Conservation (phyloP, 1,140 invertebrate genomes). For the Drosophila equinoxialis region DNA sequence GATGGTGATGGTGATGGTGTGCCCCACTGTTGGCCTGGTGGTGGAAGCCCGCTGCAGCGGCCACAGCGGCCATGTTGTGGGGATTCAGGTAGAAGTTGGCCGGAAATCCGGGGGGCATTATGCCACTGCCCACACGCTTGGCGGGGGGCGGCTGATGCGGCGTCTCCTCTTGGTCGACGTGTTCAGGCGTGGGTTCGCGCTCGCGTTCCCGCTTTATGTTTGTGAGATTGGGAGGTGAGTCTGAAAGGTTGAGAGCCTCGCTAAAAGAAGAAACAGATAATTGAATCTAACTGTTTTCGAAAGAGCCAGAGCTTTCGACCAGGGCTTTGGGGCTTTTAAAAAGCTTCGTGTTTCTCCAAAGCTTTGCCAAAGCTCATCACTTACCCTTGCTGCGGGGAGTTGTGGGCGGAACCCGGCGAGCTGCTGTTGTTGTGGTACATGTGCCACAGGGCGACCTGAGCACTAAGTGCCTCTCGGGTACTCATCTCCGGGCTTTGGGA, state of each 20-base stretch:
- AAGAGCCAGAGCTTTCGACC: conserved; percentile 4
- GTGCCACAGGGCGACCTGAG: conserved; percentile 91
- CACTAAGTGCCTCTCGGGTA: conserved; percentile 86
- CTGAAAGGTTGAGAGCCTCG: conserved; percentile 86
- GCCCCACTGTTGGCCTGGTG: conserved; percentile 58
- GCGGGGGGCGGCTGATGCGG: conserved; percentile 84
- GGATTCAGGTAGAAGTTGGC: conserved; percentile 78
- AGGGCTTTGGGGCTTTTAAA: conserved; percentile 19
- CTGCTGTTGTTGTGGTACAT: conserved; percentile 89
- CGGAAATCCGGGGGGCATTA: conserved; percentile 71
- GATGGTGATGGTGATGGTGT: conserved; percentile 55
- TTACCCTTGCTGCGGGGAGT: conserved; percentile 75
- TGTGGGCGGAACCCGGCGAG: conserved; percentile 75
- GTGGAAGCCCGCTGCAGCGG: conserved; percentile 71
- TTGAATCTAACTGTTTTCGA: conserved; percentile 5
- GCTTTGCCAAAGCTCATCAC: conserved; percentile 16
- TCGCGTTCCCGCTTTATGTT: conserved; percentile 87
- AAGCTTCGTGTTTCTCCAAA: neutral
- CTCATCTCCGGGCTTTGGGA: conserved; percentile 85
- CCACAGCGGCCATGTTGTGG: conserved; percentile 80
- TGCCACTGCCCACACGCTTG: conserved; percentile 84
- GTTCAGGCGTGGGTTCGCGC: conserved; percentile 82
- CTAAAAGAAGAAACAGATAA: conserved; percentile 66
- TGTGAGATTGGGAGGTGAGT: conserved; percentile 84
- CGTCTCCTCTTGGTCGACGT: conserved; percentile 63